Conservation (phyloP, 2,113 vertebrate species). For the Lonchura striata region DNA sequence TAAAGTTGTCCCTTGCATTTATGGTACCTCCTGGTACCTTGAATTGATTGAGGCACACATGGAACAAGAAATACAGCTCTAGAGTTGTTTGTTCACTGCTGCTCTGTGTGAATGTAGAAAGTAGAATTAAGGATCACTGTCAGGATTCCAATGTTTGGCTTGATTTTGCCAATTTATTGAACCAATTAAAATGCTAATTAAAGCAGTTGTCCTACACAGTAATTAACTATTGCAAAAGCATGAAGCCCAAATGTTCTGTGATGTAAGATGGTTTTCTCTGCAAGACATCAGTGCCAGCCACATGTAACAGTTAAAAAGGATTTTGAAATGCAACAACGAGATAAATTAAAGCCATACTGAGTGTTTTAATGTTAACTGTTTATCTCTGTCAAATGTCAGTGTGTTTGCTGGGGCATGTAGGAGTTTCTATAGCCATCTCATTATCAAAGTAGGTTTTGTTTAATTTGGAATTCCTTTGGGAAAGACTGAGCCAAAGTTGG, state of each 20-base stretch:
- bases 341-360: neutral
- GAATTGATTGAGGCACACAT: neutral
- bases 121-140: neutral
- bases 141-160: neutral
- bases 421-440: neutral
- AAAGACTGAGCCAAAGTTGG: neutral
- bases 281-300: neutral
- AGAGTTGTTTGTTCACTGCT: neutral
- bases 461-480: neutral
- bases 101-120: neutral
- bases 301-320: neutral
- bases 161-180: neutral
- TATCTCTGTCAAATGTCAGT: neutral
- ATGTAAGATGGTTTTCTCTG: neutral
- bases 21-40: neutral
- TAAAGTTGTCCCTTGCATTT: neutral
- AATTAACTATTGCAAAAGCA: neutral
- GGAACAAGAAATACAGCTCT: fast-evolving
- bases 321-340: neutral
- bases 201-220: neutral
- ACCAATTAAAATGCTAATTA: neutral
- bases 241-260: neutral
- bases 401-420: neutral
- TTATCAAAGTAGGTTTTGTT: neutral
- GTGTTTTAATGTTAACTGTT: neutral